Conservation (phyloP, 2,888 invertebrate species). For the Panopea generosa region DNA sequence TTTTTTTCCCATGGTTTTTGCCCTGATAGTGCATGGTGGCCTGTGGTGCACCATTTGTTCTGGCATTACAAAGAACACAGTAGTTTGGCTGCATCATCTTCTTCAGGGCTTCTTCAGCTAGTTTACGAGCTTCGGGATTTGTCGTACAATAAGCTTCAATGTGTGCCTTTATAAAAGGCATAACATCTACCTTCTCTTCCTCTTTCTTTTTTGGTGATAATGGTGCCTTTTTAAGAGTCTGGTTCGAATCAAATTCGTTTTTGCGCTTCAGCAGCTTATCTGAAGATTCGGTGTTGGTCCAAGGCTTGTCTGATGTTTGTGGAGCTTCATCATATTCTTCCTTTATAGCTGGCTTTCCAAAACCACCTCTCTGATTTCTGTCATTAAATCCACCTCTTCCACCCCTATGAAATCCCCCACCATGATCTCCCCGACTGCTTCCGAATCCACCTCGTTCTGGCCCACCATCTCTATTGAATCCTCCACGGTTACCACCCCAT, state of each 20-base stretch:
- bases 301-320: slow-evolving; percentile 10
- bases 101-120: slow-evolving; percentile 58
- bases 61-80: slow-evolving; percentile 88
- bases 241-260: slow-evolving; percentile 25
- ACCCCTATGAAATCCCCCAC: no score
- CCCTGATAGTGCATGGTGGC: slow-evolving; percentile 89
- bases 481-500: background rate
- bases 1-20: slow-evolving; percentile 87
- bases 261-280: slow-evolving; percentile 1
- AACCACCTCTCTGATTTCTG: background rate
- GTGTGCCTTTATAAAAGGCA: slow-evolving; percentile 52
- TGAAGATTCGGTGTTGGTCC: background rate
- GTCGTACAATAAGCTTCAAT: slow-evolving; percentile 45
- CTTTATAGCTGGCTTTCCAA: background rate
- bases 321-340: slow-evolving; percentile 7
- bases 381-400: no score
- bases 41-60: slow-evolving; percentile 88
- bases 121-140: slow-evolving; percentile 45
- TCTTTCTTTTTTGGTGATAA: slow-evolving; percentile 40
- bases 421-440: slow-evolving; percentile 4
- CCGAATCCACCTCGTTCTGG: slow-evolving; percentile 7
- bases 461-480: background rate
- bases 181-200: slow-evolving; percentile 50
- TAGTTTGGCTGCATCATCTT: slow-evolving; percentile 64
- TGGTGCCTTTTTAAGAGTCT: slow-evolving; percentile 13